Evolutionary conservation across 1,140 invertebrate genomes (phyloP), one percentile per base, ranked within the genome.

Genomic region (Gryon sp.): DNA sequence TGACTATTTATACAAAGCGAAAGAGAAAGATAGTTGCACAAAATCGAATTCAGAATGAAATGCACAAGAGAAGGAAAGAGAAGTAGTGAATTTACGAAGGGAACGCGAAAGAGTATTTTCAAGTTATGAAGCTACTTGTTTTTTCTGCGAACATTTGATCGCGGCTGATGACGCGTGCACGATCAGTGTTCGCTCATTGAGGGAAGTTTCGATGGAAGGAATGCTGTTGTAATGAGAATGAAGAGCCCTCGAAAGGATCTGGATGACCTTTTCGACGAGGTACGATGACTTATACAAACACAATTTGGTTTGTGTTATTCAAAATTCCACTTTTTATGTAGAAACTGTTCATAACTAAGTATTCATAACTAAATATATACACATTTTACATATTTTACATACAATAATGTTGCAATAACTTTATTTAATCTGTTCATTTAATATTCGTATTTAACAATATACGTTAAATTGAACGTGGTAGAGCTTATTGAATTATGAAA

Each of bases 211-310:
- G 75, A 76, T 20, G 76, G 74, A 66, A 76, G 65, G 80, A 82
- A 86, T 83, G 85, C 59, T 75, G 78, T 32, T 70, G 81, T 81
- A 57, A 87, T 88, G 86, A 88, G 80, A 83, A 83, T 81, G 59
- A 86, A 86, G 80, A 81, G 84, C 57, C 72, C 79, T 46, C 84
- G 59, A 80, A 86, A 86, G 80, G 81, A 85, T 80, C 81, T 86
- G 82, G 86, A 88, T 69, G 81, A 86, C 59, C 84, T 86, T 79
- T 88, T 87, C 79, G 70, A 79, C 81, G 87, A 87, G 87, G 87
- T 88, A 87, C 45, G 79, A 30, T 24, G 8, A 4, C 19, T 34
- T 26, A 45, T 34, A 63, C 45, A 36, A 52, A 20, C 26, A 19
- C 16, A 22, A 40, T 40, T 32, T 15, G 50, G 52, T 68, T 52